Base-by-base conservation (phyloP, 2,113 vertebrate genomes). In the Cranoglanis bouderius region DNA sequence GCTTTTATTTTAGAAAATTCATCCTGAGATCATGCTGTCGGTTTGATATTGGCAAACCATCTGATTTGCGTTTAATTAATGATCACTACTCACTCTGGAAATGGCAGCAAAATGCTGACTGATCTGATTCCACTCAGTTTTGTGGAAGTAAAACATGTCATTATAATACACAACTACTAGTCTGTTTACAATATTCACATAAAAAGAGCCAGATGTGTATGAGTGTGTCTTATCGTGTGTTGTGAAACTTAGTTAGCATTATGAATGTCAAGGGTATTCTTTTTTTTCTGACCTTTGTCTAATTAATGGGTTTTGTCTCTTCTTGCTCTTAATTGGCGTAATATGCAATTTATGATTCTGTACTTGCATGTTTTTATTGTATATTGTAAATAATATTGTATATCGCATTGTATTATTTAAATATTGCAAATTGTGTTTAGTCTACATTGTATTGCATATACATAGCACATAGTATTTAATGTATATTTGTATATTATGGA, bases 111-210 rank as follows among this genome's bases (percentile, higher is more conserved):
- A 85, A 70, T 72, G 65, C 65, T 53, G 84, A 85, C 84, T 72
- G 84, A 53, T 85, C 84, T 24, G 46, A 70, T 65, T 84, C 40
- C 83, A 67, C 59, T 46, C 24, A 21, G 51, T 82, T 82, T 9
- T 82, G 81, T 59, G 35, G 81, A 61, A 61, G 21, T 83, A 83
- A 83, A 61, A 61, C 81, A 43, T 57, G 51, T 82, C 80, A 61
- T 85, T 85, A 65, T 67, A 85, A 85, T 85, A 70, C 43, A 32
- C 65, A 85, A 70, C 65, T 53, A 26, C 65, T 24, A 53, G 65
- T 38, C 63, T 85, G 65, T 85, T 85, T 85, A 85, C 84, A 53
- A 72, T 55, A 72, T 35, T 70, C 84, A 72, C 49, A 70, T 85
- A 70, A 85, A 85, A 85, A 46, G 24, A 61, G 38, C 21, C 81